Conservation (phyloP, 2,888 invertebrate species). For the Drosophila percnosoma region DNA sequence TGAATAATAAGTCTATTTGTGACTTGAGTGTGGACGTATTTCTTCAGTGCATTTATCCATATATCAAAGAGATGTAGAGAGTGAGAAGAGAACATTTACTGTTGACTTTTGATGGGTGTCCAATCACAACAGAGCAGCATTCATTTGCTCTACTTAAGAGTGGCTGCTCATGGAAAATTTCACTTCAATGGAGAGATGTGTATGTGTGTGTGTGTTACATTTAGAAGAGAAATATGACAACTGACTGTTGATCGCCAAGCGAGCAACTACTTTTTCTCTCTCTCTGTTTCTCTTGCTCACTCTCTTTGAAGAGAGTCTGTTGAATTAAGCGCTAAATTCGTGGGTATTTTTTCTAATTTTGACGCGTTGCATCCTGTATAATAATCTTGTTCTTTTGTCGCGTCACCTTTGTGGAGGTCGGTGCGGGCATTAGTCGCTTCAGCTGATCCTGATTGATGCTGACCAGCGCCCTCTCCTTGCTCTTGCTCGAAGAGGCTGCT, state of each 20-base stretch:
- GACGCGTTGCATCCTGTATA: slow-evolving; percentile 86
- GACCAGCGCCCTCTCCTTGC: slow-evolving; percentile 57
- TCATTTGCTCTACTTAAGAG: not conserved
- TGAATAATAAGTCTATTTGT: slow-evolving; percentile 28
- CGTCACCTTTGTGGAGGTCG: slow-evolving; percentile 91
- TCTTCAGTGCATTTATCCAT: slow-evolving; percentile 19
- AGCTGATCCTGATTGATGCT: slow-evolving; percentile 89
- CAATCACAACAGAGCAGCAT: slow-evolving; percentile 1
- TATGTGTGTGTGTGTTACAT: not conserved
- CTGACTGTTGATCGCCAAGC: slow-evolving; percentile 2
- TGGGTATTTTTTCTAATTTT: slow-evolving; percentile 68
- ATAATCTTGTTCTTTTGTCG: slow-evolving; percentile 93
- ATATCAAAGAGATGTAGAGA: not conserved
- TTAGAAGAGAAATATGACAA: not conserved
- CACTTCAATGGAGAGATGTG: not conserved
- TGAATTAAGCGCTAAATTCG: slow-evolving; percentile 43
- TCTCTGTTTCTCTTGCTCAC: not conserved
- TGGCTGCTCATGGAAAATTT: not conserved
- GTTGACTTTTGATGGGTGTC: not conserved
- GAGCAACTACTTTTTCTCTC: not conserved
- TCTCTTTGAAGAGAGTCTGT: not conserved
- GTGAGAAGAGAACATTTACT: not conserved
- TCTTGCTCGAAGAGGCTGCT: slow-evolving; percentile 45
- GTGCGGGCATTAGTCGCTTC: slow-evolving; percentile 88
- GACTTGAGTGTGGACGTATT: slow-evolving; percentile 42